Conservation (phyloP, 2,888 invertebrate genomes). For the Pseudeuparius sepicola region DNA sequence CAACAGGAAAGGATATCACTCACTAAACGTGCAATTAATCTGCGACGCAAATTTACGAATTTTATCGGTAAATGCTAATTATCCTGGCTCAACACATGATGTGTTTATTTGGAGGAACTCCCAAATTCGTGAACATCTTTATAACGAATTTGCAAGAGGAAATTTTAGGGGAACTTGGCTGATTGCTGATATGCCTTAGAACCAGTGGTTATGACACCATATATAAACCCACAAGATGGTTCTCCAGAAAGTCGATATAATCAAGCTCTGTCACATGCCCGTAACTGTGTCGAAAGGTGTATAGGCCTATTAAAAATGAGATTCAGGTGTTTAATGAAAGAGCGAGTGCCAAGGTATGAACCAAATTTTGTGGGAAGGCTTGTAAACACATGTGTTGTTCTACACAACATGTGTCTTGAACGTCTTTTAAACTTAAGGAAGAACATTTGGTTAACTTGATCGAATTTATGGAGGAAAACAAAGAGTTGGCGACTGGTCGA, state of each 20-base stretch:
- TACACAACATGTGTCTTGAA: too few relatives aligned
- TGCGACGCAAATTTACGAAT: conserved; percentile 8
- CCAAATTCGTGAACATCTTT: neutral
- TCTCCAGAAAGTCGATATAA: conserved; percentile 10
- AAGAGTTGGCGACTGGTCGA: too few relatives aligned
- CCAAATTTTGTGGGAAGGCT: conserved; percentile 10
- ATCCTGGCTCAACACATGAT: conserved; percentile 9
- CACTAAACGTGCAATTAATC: conserved; percentile 6
- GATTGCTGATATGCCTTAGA: conserved; percentile 15
- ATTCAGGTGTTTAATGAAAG: conserved; percentile 13
- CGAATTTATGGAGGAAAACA: too few relatives aligned
- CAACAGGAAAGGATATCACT: conserved; percentile 9
- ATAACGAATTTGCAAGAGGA: neutral
- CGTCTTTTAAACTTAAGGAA: too few relatives aligned
- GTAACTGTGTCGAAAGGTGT: conserved; percentile 16
- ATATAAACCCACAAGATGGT: conserved; percentile 6
- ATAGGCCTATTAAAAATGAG: conserved; percentile 16
- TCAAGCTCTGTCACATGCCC: conserved; percentile 5
- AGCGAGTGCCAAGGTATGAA: conserved; percentile 13
- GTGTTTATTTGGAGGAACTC: conserved; percentile 7
- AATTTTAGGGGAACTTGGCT: conserved; percentile 8
- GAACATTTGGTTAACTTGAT: too few relatives aligned
- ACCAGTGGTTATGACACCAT: conserved; percentile 14
- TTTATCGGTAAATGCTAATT: conserved; percentile 8
- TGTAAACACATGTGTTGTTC: conserved; percentile 10